These are phyloP conservation scores for Coremacera marginata DNA, from an alignment of 2,888 invertebrate species.

Conservation along the genomic window DNA sequence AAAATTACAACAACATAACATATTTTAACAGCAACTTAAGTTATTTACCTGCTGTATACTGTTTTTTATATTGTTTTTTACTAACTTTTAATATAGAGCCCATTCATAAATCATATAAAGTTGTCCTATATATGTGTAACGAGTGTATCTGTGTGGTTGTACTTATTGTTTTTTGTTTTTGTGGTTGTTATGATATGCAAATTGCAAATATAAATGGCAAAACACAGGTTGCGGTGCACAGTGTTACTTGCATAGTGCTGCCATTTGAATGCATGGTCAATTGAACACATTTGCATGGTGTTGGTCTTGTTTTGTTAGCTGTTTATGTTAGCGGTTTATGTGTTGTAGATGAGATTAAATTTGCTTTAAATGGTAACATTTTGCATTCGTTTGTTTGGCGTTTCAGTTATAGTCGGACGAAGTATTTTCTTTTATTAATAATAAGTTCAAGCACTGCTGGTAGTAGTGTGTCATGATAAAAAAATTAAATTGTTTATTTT, in stretches of 20 bases:
- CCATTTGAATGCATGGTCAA: background rate
- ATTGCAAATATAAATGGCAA: constrained; percentile 18
- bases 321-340: constrained; percentile 11
- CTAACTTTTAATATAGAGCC: background rate
- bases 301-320: constrained; percentile 1
- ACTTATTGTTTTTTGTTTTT: background rate
- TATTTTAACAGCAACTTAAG: no score
- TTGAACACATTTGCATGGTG: constrained; percentile 21
- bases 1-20: no score
- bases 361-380: constrained; percentile 61
- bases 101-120: constrained; percentile 62
- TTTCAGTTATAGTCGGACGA: constrained; percentile 34
- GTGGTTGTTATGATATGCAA: background rate
- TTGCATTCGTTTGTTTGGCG: background rate
- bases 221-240: background rate
- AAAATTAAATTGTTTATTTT: no score
- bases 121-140: constrained; percentile 51
- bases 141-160: background rate
- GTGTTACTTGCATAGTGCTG: background rate
- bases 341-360: constrained; percentile 41
- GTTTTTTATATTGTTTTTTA: background rate
- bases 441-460: no score
- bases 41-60: background rate
- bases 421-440: constrained; percentile 39
- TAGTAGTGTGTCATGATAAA: no score